Percentiles rank a stretch among this genome's conserved stretches.
Evolutionary conservation across 2,113 vertebrate species (phyloP).

Genomic region (Channa argus): DNA sequence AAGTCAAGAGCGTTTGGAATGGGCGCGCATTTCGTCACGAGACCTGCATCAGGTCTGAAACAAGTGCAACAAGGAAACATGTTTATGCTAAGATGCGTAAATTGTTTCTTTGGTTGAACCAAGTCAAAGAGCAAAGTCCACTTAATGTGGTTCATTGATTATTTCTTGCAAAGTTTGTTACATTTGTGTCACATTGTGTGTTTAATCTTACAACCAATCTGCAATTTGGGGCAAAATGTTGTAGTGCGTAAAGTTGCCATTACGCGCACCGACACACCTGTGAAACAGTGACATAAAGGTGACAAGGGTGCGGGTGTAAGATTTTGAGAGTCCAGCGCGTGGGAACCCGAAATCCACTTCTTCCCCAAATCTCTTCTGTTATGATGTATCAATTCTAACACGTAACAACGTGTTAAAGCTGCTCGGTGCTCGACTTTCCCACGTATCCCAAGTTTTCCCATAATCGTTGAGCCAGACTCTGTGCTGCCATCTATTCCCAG

Average conservation of each 20-base stretch:
- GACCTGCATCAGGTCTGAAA: not conserved
- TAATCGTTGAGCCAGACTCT: too few species aligned
- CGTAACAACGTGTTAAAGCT: slow-evolving; percentile 21
- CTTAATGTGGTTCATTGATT: not conserved
- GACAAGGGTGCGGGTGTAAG: not conserved
- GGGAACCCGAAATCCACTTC: slow-evolving; percentile 20
- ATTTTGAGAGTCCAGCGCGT: not conserved
- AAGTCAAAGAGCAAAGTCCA: too few species aligned
- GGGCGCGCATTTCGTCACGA: not conserved
- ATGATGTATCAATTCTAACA: slow-evolving; percentile 31
- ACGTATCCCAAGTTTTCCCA: not conserved
- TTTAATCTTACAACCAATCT: not conserved
- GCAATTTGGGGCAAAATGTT: not conserved
- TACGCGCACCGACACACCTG: not conserved
- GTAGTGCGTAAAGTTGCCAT: not conserved
- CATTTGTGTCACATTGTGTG: too few species aligned
- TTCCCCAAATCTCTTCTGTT: slow-evolving; percentile 1
- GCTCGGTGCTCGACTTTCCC: not conserved
- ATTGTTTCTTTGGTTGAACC: too few species aligned
- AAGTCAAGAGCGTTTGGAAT: not conserved
- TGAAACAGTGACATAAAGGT: slow-evolving; percentile 14
- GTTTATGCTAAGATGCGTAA: too few species aligned
- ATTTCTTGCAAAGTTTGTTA: not conserved
- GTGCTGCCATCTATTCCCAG: too few species aligned
- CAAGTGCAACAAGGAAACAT: too few species aligned